These are phyloP conservation scores for Psilanteris sp. DNA, from an alignment of 1,140 invertebrate species.

Conservation along the genomic window DNA sequence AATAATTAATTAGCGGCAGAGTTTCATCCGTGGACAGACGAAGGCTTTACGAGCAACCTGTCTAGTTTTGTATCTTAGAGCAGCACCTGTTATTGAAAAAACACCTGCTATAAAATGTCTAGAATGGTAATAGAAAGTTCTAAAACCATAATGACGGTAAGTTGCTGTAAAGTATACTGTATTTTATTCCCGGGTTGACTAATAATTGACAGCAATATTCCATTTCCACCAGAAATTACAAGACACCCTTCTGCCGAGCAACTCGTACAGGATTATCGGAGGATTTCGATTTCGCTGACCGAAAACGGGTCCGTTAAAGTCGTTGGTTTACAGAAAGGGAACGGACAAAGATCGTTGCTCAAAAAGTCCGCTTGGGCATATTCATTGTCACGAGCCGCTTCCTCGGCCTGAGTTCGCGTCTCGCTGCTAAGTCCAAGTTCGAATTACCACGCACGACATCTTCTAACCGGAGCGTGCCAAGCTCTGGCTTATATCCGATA, in stretches of 20 bases:
- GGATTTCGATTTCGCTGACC: neutral
- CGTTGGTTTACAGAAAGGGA: neutral
- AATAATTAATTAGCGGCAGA: neutral
- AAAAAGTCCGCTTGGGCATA: conserved; percentile 50
- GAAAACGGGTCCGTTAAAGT: neutral
- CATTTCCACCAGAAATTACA: conserved; percentile 1
- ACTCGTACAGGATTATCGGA: too few relatives aligned
- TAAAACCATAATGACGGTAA: conserved; percentile 14
- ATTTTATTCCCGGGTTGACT: neutral
- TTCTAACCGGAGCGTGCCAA: conserved; percentile 30
- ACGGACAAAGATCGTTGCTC: too few relatives aligned
- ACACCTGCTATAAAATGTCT: conserved; percentile 39
- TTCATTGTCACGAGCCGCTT: conserved; percentile 67
- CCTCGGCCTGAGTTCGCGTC: conserved; percentile 34
- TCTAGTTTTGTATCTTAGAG: conserved; percentile 47
- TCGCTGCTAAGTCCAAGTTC: conserved; percentile 50
- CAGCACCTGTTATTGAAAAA: conserved; percentile 56
- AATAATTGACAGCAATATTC: neutral
- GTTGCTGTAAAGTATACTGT: neutral
- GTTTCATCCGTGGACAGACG: neutral
- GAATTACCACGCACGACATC: conserved; percentile 58
- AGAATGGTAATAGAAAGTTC: conserved; percentile 47
- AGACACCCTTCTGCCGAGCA: too few relatives aligned
- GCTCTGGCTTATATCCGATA: conserved; percentile 36
- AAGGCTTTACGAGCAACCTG: conserved; percentile 18